These are phyloP conservation scores for Hemibagrus wyckioides DNA, from an alignment of 2,113 vertebrate genomes.

Conservation along the genomic window DNA sequence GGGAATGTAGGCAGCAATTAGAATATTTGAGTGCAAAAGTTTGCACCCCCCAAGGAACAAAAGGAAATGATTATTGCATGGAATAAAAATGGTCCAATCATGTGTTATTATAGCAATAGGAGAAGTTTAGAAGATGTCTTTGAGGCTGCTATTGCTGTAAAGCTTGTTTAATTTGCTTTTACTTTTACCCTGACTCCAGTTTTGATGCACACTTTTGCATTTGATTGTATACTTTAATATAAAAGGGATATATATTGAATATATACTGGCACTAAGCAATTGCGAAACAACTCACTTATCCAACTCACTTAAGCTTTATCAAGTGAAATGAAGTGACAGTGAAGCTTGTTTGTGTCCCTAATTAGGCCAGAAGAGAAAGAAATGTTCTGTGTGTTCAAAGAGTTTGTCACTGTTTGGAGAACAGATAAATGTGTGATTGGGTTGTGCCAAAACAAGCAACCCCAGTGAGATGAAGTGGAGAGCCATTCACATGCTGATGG, in stretches of 20 bases:
- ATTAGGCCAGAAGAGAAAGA: background rate
- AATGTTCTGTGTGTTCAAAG: slow-evolving; percentile 21
- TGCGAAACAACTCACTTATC: background rate
- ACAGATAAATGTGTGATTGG: slow-evolving; percentile 32
- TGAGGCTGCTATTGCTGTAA: background rate
- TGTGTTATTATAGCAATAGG: background rate
- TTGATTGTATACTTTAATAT: background rate
- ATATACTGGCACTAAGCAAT: background rate
- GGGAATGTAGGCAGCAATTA: background rate
- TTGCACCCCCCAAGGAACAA: background rate
- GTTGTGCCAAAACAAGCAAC: slow-evolving; percentile 50
- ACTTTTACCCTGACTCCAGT: background rate
- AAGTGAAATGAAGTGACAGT: background rate
- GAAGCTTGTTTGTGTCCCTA: background rate
- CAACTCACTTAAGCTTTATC: background rate
- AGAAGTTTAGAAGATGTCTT: background rate
- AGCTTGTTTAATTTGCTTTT: background rate
- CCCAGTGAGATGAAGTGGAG: slow-evolving; percentile 39
- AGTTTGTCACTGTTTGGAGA: slow-evolving; percentile 36
- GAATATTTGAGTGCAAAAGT: background rate
- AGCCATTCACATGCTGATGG: slow-evolving; percentile 63
- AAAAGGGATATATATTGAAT: background rate
- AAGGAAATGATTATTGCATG: background rate
- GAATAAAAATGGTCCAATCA: background rate
- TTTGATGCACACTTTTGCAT: no score